Percentiles rank a stretch among this genome's conserved stretches.
phyloP scores from a whole-genome alignment of 2,888 invertebrate genomes.

The Pristionchus exspectatus region DNA sequence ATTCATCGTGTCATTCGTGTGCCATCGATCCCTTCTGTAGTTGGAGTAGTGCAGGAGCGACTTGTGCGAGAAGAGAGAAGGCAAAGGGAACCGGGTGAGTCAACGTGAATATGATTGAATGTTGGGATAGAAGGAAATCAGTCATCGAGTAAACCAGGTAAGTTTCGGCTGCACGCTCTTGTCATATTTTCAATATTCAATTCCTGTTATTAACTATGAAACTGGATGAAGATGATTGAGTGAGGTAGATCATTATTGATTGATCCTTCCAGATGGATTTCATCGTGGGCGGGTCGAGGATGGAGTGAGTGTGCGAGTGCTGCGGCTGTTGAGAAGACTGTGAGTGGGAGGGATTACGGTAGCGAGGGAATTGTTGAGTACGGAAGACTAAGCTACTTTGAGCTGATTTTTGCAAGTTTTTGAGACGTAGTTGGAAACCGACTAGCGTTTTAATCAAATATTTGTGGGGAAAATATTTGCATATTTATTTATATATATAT shows the following conservation, averaged over 20 bases:
- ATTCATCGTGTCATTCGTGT: conserved; percentile 35
- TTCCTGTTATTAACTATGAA: too few relatives aligned
- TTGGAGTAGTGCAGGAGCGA: conserved; percentile 43
- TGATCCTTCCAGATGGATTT: conserved; percentile 62
- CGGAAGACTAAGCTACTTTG: neutral
- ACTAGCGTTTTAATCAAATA: too few relatives aligned
- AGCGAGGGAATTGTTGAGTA: conserved; percentile 12
- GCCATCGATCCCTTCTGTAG: conserved; percentile 55
- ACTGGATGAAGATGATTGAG: too few relatives aligned
- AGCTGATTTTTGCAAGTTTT: too few relatives aligned
- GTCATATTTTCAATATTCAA: too few relatives aligned
- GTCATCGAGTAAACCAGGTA: too few relatives aligned
- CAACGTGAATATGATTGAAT: too few relatives aligned
- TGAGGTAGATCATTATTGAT: too few relatives aligned
- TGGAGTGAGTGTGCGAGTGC: conserved; percentile 61
- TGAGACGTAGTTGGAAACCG: too few relatives aligned
- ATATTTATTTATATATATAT: too few relatives aligned
- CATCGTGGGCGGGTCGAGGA: conserved; percentile 64
- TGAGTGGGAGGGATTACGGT: conserved; percentile 55
- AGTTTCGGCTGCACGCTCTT: too few relatives aligned
- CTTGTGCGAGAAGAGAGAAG: conserved; percentile 54
- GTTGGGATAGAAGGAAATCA: neutral
- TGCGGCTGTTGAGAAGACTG: conserved; percentile 56
- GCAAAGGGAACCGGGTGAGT: conserved; percentile 50
- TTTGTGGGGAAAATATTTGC: too few relatives aligned